Evolutionary conservation across 2,888 invertebrate species (phyloP), one percentile per base, ranked within the genome.

Genomic region (Folsomia candida): DNA sequence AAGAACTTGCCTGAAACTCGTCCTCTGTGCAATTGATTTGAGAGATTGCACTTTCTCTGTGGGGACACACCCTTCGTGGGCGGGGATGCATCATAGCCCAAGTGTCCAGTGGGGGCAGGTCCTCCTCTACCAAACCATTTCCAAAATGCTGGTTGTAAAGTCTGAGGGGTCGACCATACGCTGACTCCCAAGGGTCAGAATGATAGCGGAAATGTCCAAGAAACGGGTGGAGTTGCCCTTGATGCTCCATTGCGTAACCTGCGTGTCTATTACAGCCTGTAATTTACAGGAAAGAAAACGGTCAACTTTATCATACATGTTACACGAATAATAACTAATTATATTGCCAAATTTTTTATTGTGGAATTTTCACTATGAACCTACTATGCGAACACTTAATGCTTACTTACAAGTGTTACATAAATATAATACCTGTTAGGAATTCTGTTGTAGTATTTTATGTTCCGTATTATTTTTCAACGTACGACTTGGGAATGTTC

Each of bases 191-290:
- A 14, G 6, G 54, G 20, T 54, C 54, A 22, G 6, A 20, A 20
- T 54, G 54, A 54, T 54, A 14, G 18, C 54, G 54, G 22, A 54
- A 54, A 54, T 54, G 54, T 22, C 54, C 54, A 18, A 54, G 22
- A 4, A 54, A 54, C 20, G 54, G 54, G 22, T 54, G 54, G n/a
- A 54, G 54, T n/a, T 22, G 18, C n/a, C 54, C 54, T 22, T 54
- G 54, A 54, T 54, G 54, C 6, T 54, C 54, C 54, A 54, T 54
- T 22, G 37, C n/a, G n/a, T n/a, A n/a, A n/a, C n/a, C n/a, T n/a
- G n/a, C n/a, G n/a, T n/a, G n/a, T n/a, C n/a, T n/a, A n/a, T n/a
- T n/a, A n/a, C n/a, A n/a, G n/a, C n/a, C n/a, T n/a, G n/a, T n/a
- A n/a, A n/a, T n/a, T n/a, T n/a, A n/a, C n/a, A n/a, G n/a, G n/a